Conservation (phyloP, 2,113 vertebrate species). For the Bombycilla garrulus region DNA sequence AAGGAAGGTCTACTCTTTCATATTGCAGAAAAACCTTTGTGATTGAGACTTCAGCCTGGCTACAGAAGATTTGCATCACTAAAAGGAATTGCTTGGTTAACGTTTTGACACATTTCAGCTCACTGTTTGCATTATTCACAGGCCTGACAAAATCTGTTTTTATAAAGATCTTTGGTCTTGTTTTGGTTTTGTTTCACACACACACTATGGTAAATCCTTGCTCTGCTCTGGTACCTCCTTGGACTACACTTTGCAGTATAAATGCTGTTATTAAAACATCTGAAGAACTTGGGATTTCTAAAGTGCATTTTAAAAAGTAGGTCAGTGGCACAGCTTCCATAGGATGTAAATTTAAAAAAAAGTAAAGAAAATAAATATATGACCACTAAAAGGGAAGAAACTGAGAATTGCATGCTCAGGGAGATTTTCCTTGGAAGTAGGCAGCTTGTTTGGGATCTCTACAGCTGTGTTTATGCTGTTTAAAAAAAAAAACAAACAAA, state of each 20-base stretch:
- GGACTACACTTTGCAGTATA: neutral
- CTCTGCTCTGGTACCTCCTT: neutral
- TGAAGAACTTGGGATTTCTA: neutral
- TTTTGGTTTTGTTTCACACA: neutral
- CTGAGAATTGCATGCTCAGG: neutral
- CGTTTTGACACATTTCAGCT: slow-evolving; percentile 1
- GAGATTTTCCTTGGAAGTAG: neutral
- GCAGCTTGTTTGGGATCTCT: neutral
- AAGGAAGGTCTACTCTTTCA: slow-evolving; percentile 20
- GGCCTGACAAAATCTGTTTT: neutral
- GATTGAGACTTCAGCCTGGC: neutral
- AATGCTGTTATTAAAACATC: neutral
- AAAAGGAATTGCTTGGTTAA: slow-evolving; percentile 2
- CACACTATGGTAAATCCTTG: neutral
- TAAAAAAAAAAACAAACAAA: neutral
- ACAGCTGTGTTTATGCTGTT: neutral
- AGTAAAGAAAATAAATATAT: neutral
- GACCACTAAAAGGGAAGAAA: neutral
- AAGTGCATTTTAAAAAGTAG: slow-evolving; percentile 9
- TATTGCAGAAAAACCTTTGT: neutral
- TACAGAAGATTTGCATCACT: slow-evolving; percentile 40
- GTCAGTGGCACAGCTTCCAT: neutral
- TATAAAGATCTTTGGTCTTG: neutral
- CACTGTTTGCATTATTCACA: slow-evolving; percentile 39
- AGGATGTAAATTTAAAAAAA: neutral